Evolutionary conservation across 2,888 invertebrate genomes (phyloP), one percentile per base, ranked within the genome.

Genomic region (Tiliacea citrago): DNA sequence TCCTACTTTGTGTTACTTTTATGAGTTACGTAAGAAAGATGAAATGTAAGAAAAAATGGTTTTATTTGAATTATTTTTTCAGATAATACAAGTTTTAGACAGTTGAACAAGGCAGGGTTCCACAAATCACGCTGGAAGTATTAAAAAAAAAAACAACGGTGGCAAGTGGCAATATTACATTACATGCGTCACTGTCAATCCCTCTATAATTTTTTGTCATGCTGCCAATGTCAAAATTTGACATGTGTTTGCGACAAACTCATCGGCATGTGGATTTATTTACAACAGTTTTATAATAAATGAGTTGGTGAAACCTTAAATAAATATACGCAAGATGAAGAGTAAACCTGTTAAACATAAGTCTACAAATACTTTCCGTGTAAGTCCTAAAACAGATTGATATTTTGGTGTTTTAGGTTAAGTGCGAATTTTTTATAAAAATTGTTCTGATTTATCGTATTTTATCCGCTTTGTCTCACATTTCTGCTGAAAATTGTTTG

Each of bases 301-400:
- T 76, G 77, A 70, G 12, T 71, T 51, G 60, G 62, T 69, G 76
- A 71, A 74, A 75, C 60, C 55, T 51, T 51, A 24, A 65, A 70
- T 68, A 75, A 72, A 68, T 62, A n/a, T 63, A 63, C 18, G 35
- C 77, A 97, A 92, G 85, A 98, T 98, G 98, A 98, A 98, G 93
- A 97, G 96, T 86, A 98, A 98, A 97, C 97, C 98, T 21, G 93
- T 96, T 51, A 97, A 98, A 90, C 98, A 98, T 86, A 98, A 98
- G 95, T 97, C 97, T 79, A 96, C 97, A 0, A 98, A 98, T 89
- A 98, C 98, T 10, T 98, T 98, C 95, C 97, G 98, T 96, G 98
- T 98, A 96, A 93, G 94, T 90, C 67, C 0, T 72, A 35, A 39
- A 55, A 45, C 10, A 35, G 3, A 24, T 61, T 55, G 16, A 24